These are phyloP conservation scores for Sylvilagus floridanus DNA, from an alignment of 2,797 vertebrate species.

Conservation along the genomic window DNA sequence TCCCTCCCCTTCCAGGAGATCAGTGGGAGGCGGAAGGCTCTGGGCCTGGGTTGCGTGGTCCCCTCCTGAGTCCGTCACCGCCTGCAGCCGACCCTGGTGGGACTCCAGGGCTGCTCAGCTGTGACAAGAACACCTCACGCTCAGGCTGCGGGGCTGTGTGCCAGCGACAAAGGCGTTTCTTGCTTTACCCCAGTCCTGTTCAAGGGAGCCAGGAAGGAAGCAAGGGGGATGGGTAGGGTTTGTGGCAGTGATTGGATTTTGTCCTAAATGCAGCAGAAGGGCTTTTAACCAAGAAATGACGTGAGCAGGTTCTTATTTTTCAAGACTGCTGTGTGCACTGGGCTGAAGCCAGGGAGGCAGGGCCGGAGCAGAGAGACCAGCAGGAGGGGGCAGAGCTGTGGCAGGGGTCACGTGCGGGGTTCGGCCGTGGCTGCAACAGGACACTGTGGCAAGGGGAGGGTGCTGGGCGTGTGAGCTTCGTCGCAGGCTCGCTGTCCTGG, in stretches of 20 bases:
- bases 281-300: not conserved
- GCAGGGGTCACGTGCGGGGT: too few species aligned
- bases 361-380: not conserved
- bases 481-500: not conserved
- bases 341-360: not conserved
- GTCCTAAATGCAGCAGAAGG: not conserved
- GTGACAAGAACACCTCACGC: not conserved
- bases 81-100: not conserved
- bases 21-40: not conserved
- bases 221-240: too few species aligned
- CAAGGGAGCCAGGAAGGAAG: not conserved
- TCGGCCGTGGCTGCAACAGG: not conserved
- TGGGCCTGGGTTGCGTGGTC: not conserved
- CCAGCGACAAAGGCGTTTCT: not conserved
- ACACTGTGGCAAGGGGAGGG: not conserved
- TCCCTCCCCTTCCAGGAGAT: not conserved
- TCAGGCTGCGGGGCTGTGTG: not conserved
- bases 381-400: too few species aligned
- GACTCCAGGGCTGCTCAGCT: not conserved
- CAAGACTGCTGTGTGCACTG: not conserved
- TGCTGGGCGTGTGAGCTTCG: not conserved
- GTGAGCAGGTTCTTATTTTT: not conserved
- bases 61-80: not conserved
- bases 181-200: not conserved
- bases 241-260: not conserved